Percentiles rank a stretch among this genome's conserved stretches.
These are phyloP conservation scores for Icerya purchasi DNA, from an alignment of 2,888 invertebrate species.

Conservation along the genomic window DNA sequence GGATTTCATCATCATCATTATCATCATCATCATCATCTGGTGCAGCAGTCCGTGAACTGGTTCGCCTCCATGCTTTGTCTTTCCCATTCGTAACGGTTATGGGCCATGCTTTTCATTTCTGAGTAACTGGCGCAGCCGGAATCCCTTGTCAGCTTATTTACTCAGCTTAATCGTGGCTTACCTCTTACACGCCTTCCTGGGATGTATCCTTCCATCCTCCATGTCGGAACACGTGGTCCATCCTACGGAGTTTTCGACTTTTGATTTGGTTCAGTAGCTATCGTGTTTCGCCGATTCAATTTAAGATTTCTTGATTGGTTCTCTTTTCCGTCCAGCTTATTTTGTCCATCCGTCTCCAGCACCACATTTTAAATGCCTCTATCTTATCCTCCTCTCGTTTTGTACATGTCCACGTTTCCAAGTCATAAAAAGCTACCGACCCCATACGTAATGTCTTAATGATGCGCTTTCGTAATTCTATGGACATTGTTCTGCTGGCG, in stretches of 20 bases:
- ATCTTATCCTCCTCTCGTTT: neutral
- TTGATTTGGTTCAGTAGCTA: neutral
- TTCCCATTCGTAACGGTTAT: neutral
- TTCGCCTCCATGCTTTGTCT: neutral
- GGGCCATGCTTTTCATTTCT: neutral
- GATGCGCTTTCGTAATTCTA: neutral
- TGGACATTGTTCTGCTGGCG: neutral
- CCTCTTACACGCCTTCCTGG: too few species aligned
- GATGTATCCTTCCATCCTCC: too few species aligned
- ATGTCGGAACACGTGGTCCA: neutral
- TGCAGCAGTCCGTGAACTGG: neutral
- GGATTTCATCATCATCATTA: too few species aligned
- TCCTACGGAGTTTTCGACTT: neutral
- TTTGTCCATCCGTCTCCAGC: too few species aligned
- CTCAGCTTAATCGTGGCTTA: neutral
- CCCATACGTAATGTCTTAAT: neutral
- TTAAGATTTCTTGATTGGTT: neutral
- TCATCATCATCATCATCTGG: too few species aligned
- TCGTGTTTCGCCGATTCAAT: neutral
- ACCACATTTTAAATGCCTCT: neutral
- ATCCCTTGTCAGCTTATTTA: neutral
- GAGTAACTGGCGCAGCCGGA: neutral
- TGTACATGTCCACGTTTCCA: neutral
- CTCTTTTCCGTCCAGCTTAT: neutral
- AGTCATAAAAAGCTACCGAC: neutral